These are phyloP conservation scores for Xerus inauris DNA, from an alignment of 2,113 vertebrate genomes.

Conservation along the genomic window DNA sequence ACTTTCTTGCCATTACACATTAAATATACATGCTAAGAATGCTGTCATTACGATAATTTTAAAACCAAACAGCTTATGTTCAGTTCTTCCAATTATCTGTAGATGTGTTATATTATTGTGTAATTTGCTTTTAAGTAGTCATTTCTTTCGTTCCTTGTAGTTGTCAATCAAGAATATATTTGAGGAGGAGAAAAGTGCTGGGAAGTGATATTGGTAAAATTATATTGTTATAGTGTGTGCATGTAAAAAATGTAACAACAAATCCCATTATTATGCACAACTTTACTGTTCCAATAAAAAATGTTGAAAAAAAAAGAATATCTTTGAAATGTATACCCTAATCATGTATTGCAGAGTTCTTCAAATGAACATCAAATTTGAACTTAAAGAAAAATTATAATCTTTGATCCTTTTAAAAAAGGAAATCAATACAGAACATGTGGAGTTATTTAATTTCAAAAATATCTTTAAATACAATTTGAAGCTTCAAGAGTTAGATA, in stretches of 20 bases:
- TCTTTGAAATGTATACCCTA: not conserved
- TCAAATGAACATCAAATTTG: not conserved
- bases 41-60: not conserved
- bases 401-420: not conserved
- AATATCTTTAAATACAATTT: not conserved
- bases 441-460: not conserved
- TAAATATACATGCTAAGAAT: not conserved
- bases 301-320: too few species aligned
- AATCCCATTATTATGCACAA: too few species aligned
- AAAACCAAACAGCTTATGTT: not conserved
- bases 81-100: not conserved
- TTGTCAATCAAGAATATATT: not conserved
- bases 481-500: not conserved
- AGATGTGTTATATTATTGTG: not conserved
- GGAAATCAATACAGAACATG: not conserved
- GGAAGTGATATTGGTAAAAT: too few species aligned
- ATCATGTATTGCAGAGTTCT: not conserved
- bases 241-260: too few species aligned
- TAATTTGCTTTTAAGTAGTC: not conserved
- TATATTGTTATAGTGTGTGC: not conserved
- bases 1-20: not conserved
- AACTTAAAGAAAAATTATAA: not conserved
- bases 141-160: not conserved
- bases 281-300: too few species aligned
- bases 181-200: not conserved